A percentile compares a stretch with the other conserved stretches of the same genome.
phyloP scores from a whole-genome alignment of 92 coral and sea anemone genomes.

The Parazoanthus darwini region DNA sequence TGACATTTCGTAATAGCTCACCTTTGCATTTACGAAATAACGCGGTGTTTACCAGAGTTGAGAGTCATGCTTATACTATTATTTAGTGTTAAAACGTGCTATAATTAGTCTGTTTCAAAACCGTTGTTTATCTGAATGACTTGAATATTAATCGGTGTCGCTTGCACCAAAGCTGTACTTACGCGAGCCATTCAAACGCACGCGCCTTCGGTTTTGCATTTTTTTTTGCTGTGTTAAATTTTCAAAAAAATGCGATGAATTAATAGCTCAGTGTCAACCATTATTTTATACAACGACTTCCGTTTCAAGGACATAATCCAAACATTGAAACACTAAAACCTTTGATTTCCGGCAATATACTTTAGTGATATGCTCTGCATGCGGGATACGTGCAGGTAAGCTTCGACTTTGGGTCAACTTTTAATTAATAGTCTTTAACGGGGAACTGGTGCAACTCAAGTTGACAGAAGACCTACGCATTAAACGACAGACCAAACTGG shows the following conservation, averaged over 20 bases:
- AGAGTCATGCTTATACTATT: not conserved
- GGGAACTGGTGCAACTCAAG: not conserved
- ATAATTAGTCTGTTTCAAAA: not conserved
- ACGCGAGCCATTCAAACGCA: not conserved
- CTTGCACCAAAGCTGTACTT: not conserved
- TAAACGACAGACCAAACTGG: not conserved
- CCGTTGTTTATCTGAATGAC: slow-evolving; percentile 1
- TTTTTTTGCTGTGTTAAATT: slow-evolving; percentile 12
- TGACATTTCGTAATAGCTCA: not conserved
- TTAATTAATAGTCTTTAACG: no score
- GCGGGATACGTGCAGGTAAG: no score
- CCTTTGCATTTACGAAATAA: slow-evolving; percentile 1
- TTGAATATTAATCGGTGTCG: slow-evolving; percentile 1
- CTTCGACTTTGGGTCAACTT: no score
- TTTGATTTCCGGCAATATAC: not conserved
- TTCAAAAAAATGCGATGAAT: not conserved
- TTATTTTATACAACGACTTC: slow-evolving; percentile 19
- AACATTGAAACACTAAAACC: not conserved
- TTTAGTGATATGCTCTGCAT: no score
- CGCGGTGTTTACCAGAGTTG: not conserved
- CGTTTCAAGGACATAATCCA: slow-evolving; percentile 20
- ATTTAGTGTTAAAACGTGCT: not conserved
- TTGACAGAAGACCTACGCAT: not conserved
- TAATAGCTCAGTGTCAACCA: not conserved
- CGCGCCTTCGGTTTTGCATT: not conserved